Conservation (phyloP, 2,113 vertebrate genomes). For the Struthio camelus region DNA sequence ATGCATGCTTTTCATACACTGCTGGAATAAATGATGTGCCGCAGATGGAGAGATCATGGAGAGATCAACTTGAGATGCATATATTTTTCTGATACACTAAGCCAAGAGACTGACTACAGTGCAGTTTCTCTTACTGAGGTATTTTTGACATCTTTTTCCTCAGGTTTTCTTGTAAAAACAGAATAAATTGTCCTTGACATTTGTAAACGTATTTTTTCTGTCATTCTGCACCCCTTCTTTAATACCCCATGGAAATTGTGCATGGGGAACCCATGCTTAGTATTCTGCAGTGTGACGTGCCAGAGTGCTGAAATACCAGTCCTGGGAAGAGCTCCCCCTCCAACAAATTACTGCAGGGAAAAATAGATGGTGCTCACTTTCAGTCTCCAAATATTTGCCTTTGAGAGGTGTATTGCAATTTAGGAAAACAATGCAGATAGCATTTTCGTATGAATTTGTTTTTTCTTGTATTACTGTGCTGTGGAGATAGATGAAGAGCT, state of each 20-base stretch:
- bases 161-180: slow-evolving; percentile 16
- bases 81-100: slow-evolving; percentile 31
- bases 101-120: neutral
- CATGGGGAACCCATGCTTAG: neutral
- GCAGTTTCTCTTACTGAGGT: neutral
- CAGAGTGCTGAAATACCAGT: neutral
- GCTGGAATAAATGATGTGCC: neutral
- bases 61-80: slow-evolving; percentile 8
- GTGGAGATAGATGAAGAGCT: neutral
- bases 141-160: slow-evolving; percentile 35
- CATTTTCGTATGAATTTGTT: neutral
- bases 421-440: neutral
- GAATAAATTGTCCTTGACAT: slow-evolving; percentile 17
- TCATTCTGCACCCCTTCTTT: neutral
- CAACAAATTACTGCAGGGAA: slow-evolving; percentile 5
- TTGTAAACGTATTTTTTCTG: neutral
- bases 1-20: neutral
- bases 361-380: neutral
- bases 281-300: neutral
- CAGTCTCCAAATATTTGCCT: neutral
- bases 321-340: neutral
- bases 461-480: neutral
- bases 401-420: neutral
- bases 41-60: slow-evolving; percentile 1
- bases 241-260: neutral